Conservation (phyloP, 2,113 vertebrate genomes). For the Sceloporus undulatus region DNA sequence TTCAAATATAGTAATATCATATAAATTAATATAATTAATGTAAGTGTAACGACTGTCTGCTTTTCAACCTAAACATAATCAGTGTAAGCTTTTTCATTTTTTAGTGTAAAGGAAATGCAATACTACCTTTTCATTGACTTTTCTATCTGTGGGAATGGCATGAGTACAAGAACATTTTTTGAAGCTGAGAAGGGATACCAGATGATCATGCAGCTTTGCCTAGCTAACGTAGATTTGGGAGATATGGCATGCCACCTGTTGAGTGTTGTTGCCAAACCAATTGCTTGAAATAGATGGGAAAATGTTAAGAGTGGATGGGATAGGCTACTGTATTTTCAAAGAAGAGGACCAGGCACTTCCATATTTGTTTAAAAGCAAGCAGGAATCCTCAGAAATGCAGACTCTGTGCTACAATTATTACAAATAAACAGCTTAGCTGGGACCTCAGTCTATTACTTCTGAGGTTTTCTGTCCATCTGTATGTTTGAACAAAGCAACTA, state of each 20-base stretch:
- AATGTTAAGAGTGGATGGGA: not conserved
- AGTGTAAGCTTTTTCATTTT: no score
- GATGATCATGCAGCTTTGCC: no score
- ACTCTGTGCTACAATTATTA: not conserved
- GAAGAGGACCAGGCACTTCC: not conserved
- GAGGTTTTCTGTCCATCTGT: not conserved
- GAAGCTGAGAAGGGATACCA: not conserved
- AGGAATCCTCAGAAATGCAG: not conserved
- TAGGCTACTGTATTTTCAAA: not conserved
- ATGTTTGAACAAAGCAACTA: not conserved
- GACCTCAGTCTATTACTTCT: not conserved
- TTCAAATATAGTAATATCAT: no score
- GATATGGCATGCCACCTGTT: not conserved
- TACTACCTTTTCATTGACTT: no score
- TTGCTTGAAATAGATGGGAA: not conserved
- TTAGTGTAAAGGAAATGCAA: no score
- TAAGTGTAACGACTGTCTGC: no score
- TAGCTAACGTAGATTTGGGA: not conserved
- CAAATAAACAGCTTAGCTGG: not conserved
- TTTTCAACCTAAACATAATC: no score
- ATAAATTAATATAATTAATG: no score
- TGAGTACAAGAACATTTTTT: not conserved
- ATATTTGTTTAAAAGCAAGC: not conserved
- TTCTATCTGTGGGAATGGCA: not conserved
- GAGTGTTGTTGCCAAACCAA: not conserved